These are phyloP conservation scores for Antitype chi DNA, from an alignment of 2,888 invertebrate genomes.

Conservation along the genomic window DNA sequence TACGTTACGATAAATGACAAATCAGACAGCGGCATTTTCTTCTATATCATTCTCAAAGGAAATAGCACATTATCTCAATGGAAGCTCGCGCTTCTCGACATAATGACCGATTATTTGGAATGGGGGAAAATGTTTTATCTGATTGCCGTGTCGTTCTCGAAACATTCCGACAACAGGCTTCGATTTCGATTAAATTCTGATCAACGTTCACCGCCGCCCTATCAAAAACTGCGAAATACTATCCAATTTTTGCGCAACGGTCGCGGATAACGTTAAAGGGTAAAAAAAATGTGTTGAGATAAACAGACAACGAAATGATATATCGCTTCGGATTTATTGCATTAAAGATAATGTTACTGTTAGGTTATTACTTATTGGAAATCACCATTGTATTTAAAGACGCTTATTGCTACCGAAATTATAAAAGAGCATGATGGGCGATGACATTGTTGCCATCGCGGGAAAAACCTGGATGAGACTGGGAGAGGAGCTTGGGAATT, in stretches of 20 bases:
- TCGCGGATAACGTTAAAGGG: constrained; percentile 14
- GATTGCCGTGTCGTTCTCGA: constrained; percentile 67
- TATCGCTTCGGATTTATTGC: constrained; percentile 23
- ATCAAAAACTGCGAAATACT: constrained; percentile 54
- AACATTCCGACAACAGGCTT: constrained; percentile 61
- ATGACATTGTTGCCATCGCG: no score
- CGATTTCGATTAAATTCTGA: constrained; percentile 70
- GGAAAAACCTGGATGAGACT: no score
- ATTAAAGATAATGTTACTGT: constrained; percentile 5
- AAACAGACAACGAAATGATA: constrained; percentile 15
- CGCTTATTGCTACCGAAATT: not conserved
- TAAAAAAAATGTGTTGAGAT: constrained; percentile 22
- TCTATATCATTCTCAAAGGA: constrained; percentile 72
- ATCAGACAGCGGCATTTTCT: constrained; percentile 70
- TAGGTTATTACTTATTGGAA: not conserved
- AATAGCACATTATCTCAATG: constrained; percentile 75
- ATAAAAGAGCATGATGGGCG: no score
- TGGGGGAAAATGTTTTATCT: constrained; percentile 80
- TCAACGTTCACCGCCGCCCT: constrained; percentile 43
- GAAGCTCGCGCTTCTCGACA: constrained; percentile 75
- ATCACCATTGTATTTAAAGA: not conserved
- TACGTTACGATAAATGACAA: constrained; percentile 68
- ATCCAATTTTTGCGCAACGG: constrained; percentile 47
- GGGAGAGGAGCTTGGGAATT: no score
- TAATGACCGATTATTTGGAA: constrained; percentile 83